Percentiles rank a stretch among this genome's conserved stretches.
phyloP scores from a whole-genome alignment of 2,888 invertebrate genomes.

The Bursaphelenchus okinawaensis region DNA sequence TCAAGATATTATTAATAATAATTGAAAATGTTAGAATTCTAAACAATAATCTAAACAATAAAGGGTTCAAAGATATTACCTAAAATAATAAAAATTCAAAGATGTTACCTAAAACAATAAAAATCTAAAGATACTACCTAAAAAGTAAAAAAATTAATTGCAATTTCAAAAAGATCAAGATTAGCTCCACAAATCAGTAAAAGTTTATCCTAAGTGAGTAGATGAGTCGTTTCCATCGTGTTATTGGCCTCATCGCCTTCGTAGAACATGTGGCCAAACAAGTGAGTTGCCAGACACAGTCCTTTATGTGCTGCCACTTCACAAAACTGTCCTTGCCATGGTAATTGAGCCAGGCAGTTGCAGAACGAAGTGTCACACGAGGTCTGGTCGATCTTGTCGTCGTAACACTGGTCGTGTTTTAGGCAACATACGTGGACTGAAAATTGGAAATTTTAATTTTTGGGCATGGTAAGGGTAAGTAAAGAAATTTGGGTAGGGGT shows the following conservation, averaged over 20 bases:
- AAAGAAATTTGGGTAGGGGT: too few species aligned
- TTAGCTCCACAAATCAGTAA: too few species aligned
- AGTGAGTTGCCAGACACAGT: conserved; percentile 1
- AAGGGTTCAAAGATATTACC: too few species aligned
- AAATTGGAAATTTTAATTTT: neutral
- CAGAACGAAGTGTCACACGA: conserved; percentile 8
- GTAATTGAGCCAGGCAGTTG: neutral
- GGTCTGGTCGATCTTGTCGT: neutral
- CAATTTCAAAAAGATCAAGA: too few species aligned
- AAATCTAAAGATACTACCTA: too few species aligned
- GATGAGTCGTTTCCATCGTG: neutral
- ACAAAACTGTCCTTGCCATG: neutral
- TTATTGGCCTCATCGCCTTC: neutral
- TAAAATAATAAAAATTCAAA: too few species aligned
- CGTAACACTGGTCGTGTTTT: conserved; percentile 5
- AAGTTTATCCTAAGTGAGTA: neutral
- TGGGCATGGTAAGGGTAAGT: too few species aligned
- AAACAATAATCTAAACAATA: too few species aligned
- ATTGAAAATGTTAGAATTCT: too few species aligned
- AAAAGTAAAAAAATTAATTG: too few species aligned
- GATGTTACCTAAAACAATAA: too few species aligned
- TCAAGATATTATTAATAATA: too few species aligned
- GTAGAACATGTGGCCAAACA: conserved; percentile 13
- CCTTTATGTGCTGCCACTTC: conserved; percentile 8
- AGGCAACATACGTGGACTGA: conserved; percentile 12